These are phyloP conservation scores for Paradoxurus hermaphroditus DNA, from an alignment of 2,113 vertebrate genomes.

Conservation along the genomic window DNA sequence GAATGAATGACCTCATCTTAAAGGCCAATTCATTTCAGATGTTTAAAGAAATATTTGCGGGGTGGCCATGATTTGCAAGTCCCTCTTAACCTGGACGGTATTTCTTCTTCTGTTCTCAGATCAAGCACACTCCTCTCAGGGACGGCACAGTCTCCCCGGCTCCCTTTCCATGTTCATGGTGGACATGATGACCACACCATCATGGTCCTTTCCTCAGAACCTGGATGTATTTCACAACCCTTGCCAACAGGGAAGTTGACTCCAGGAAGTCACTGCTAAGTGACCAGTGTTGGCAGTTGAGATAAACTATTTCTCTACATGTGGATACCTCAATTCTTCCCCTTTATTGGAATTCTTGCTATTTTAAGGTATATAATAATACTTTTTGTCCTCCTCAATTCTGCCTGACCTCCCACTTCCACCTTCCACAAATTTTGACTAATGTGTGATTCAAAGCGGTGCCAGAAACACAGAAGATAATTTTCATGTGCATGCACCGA, in stretches of 20 bases:
- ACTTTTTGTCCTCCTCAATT: accelerated
- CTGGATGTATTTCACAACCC: neutral
- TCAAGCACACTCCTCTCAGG: neutral
- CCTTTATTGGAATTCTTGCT: neutral
- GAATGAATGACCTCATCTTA: neutral
- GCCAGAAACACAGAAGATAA: neutral
- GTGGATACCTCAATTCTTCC: neutral
- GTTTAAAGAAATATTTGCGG: neutral
- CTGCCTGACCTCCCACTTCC: neutral
- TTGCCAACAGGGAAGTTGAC: neutral
- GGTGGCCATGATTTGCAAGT: neutral
- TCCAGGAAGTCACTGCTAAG: neutral
- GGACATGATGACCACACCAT: neutral
- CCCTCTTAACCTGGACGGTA: neutral
- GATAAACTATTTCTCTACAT: neutral
- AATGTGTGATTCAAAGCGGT: neutral
- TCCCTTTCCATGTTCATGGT: neutral
- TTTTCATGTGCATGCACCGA: accelerated
- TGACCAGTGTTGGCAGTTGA: neutral
- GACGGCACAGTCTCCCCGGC: accelerated
- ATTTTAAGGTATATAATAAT: neutral
- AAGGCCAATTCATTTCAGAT: neutral
- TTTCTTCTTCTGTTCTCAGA: neutral
- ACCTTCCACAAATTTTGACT: neutral
- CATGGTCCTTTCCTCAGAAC: neutral